A percentile compares a stretch with the other conserved stretches of the same genome.
Evolutionary conservation across 2,888 invertebrate genomes (phyloP).

Genomic region (Choreutis nemorana): DNA sequence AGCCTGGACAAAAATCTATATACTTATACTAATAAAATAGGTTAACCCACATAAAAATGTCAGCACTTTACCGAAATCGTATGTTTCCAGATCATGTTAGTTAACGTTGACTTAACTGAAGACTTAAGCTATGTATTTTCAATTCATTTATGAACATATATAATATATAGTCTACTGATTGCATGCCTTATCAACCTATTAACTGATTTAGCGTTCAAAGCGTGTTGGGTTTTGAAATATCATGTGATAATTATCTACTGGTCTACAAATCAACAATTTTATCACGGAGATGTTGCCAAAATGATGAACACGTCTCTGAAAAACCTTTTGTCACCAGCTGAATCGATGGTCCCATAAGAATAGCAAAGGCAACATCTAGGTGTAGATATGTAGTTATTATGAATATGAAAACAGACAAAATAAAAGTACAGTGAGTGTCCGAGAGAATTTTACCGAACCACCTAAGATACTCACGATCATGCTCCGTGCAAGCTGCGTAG

Average conservation of each 20-base stretch:
- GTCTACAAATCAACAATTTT: conserved; percentile 21
- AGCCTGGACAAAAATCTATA: too few species aligned
- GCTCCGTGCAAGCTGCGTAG: conserved; percentile 86
- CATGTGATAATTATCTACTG: conserved; percentile 20
- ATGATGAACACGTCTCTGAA: conserved; percentile 7
- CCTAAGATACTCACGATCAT: conserved; percentile 87
- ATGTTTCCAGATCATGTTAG: too few species aligned
- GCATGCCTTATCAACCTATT: conserved; percentile 19
- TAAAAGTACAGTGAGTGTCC: conserved; percentile 15
- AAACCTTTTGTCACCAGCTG: conserved; percentile 4
- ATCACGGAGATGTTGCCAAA: conserved; percentile 59
- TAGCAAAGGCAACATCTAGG: conserved; percentile 31
- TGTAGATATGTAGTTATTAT: conserved; percentile 14
- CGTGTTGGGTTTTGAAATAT: conserved; percentile 27
- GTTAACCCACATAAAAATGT: too few species aligned
- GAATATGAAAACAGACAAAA: conserved; percentile 9
- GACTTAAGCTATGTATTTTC: too few species aligned
- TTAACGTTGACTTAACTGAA: too few species aligned
- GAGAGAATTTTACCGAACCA: too few species aligned
- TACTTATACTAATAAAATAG: too few species aligned
- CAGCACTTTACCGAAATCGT: too few species aligned
- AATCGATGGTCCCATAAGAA: too few species aligned
- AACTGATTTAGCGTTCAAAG: conserved; percentile 26
- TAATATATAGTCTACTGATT: too few species aligned
- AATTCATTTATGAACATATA: too few species aligned